Conservation (phyloP, 2,797 vertebrate species). For the Dermochelys coriacea region DNA sequence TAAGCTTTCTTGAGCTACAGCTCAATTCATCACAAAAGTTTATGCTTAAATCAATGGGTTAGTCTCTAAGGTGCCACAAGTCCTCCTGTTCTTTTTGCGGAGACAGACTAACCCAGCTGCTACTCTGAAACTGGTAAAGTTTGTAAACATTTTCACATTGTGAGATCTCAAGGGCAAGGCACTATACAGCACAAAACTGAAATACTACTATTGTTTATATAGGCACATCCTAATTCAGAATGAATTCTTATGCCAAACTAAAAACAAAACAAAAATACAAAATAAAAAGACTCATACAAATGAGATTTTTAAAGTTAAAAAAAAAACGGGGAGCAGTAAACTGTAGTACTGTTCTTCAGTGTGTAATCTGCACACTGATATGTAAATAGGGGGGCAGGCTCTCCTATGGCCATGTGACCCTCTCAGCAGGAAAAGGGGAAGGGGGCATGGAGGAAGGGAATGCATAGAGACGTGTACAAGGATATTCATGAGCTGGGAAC, state of each 20-base stretch:
- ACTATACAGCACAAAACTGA: neutral
- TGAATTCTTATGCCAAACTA: conserved; percentile 6
- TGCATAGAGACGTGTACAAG: conserved; percentile 15
- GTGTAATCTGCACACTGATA: conserved; percentile 65
- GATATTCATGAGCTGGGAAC: conserved; percentile 56
- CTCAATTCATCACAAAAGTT: too few species aligned
- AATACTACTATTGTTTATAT: neutral
- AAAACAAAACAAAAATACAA: conserved; percentile 5
- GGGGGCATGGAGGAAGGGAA: conserved; percentile 44
- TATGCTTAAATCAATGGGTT: too few species aligned
- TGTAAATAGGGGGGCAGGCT: conserved; percentile 51
- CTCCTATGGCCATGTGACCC: conserved; percentile 64
- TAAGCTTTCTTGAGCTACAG: too few species aligned
- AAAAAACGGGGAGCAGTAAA: conserved; percentile 54
- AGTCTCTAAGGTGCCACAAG: too few species aligned
- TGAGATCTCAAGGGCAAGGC: neutral
- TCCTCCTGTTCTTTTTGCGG: too few species aligned
- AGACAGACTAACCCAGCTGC: too few species aligned
- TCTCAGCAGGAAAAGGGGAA: conserved; percentile 57
- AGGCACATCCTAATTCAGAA: neutral
- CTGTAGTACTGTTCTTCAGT: conserved; percentile 49
- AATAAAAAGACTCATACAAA: conserved; percentile 48
- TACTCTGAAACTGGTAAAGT: neutral
- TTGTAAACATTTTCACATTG: neutral
- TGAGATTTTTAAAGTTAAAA: conserved; percentile 52